Evolutionary conservation across 2,888 invertebrate genomes (phyloP).

Genomic region (Drosophila monieri): DNA sequence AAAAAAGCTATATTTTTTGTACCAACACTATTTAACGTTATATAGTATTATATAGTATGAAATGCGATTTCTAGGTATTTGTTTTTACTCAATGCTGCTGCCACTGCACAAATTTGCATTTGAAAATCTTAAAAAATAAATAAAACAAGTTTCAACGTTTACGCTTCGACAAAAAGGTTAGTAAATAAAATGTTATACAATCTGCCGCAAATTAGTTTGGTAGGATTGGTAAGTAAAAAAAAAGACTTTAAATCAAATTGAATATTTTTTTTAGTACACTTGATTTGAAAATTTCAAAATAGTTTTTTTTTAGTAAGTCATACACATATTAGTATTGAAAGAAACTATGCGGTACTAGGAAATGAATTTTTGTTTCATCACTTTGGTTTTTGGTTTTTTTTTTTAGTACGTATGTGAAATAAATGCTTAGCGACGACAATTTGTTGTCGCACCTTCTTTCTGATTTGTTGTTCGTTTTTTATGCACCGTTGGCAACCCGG

Average conservation of each 20-base stretch:
- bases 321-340: conserved; percentile 66
- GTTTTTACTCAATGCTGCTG: conserved; percentile 60
- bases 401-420: conserved; percentile 27
- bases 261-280: conserved; percentile 52
- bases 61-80: conserved; percentile 44
- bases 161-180: conserved; percentile 54
- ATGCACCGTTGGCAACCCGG: conserved; percentile 86
- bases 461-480: conserved; percentile 87
- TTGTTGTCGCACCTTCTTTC: conserved; percentile 85
- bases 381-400: conserved; percentile 26
- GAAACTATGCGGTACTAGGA: conserved; percentile 75
- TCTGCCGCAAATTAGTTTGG: conserved; percentile 40
- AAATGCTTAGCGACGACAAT: conserved; percentile 83
- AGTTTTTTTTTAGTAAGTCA: conserved; percentile 37
- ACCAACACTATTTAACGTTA: conserved; percentile 68
- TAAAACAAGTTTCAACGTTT: conserved; percentile 54
- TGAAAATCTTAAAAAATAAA: conserved; percentile 57
- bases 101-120: conserved; percentile 56
- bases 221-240: conserved; percentile 40
- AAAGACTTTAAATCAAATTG: conserved; percentile 54
- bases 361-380: conserved; percentile 47
- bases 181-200: conserved; percentile 51
- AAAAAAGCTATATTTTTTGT: conserved; percentile 53
- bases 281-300: conserved; percentile 17
- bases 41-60: conserved; percentile 20